A percentile compares a stretch with the other conserved stretches of the same genome.
phyloP scores from a whole-genome alignment of 2,888 invertebrate species.

The Drosophila lacicola region DNA sequence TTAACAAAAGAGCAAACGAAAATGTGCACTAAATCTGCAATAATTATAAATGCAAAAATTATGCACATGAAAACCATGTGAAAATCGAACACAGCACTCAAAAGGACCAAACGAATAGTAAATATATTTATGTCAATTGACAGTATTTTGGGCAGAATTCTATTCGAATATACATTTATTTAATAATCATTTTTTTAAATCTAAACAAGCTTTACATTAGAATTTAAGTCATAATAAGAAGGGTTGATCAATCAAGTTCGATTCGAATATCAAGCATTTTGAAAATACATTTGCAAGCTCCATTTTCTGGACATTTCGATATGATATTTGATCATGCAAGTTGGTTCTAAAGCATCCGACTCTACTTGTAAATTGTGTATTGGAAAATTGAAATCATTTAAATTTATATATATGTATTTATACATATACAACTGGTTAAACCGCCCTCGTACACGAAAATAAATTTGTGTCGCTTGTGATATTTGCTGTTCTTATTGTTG shows the following conservation, averaged over 20 bases:
- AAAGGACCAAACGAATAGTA: slow-evolving; percentile 2
- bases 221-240: too few species aligned
- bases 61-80: slow-evolving; percentile 36
- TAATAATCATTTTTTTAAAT: too few species aligned
- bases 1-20: slow-evolving; percentile 8
- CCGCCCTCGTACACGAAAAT: slow-evolving; percentile 33
- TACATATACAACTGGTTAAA: slow-evolving; percentile 1
- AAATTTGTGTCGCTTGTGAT: slow-evolving; percentile 36
- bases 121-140: not conserved
- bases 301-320: too few species aligned
- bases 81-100: slow-evolving; percentile 32
- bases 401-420: not conserved
- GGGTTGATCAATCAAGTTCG: too few species aligned
- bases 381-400: not conserved
- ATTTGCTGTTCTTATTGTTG: slow-evolving; percentile 50
- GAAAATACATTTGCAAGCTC: too few species aligned
- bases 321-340: too few species aligned
- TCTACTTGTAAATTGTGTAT: too few species aligned
- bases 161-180: too few species aligned
- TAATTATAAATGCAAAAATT: slow-evolving; percentile 55
- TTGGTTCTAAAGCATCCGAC: too few species aligned
- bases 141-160: not conserved
- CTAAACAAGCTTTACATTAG: too few species aligned
- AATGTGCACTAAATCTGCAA: slow-evolving; percentile 19
- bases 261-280: too few species aligned